Percentiles rank a stretch among this genome's conserved stretches.
Evolutionary conservation across 2,888 invertebrate species (phyloP).

Genomic region (Calephelis perditalis): DNA sequence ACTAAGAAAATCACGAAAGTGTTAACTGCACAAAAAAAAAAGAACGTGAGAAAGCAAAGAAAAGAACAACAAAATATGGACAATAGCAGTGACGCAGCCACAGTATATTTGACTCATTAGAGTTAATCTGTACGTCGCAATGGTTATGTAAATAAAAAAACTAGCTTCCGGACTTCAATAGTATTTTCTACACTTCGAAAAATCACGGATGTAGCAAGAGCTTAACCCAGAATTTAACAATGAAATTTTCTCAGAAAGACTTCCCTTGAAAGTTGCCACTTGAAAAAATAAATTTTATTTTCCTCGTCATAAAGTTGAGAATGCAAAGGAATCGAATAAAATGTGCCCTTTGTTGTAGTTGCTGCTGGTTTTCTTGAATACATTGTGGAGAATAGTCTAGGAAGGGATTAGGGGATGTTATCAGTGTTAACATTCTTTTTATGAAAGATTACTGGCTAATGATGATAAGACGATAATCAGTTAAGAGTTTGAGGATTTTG

Average conservation of each 20-base stretch:
- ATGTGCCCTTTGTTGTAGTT: constrained; percentile 19
- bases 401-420: constrained; percentile 51
- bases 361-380: constrained; percentile 44
- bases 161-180: constrained; percentile 59
- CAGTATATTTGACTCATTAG: constrained; percentile 27
- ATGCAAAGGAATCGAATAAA: constrained; percentile 7
- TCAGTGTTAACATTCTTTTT: constrained; percentile 43
- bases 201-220: constrained; percentile 6
- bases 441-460: constrained; percentile 55
- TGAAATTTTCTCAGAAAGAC: constrained; percentile 35
- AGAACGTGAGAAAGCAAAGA: constrained; percentile 1
- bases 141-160: constrained; percentile 13
- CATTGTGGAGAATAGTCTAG: constrained; percentile 28
- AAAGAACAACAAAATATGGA: no score
- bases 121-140: constrained; percentile 24
- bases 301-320: constrained; percentile 17
- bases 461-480: constrained; percentile 49
- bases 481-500: constrained; percentile 25
- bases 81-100: neutral
- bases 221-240: constrained; percentile 34
- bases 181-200: constrained; percentile 8
- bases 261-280: constrained; percentile 6
- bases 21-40: constrained; percentile 10
- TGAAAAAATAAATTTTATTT: constrained; percentile 13
- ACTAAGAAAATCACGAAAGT: no score